Evolutionary conservation across 2,797 vertebrate species (phyloP).

Genomic region (Phylloscopus collybita): DNA sequence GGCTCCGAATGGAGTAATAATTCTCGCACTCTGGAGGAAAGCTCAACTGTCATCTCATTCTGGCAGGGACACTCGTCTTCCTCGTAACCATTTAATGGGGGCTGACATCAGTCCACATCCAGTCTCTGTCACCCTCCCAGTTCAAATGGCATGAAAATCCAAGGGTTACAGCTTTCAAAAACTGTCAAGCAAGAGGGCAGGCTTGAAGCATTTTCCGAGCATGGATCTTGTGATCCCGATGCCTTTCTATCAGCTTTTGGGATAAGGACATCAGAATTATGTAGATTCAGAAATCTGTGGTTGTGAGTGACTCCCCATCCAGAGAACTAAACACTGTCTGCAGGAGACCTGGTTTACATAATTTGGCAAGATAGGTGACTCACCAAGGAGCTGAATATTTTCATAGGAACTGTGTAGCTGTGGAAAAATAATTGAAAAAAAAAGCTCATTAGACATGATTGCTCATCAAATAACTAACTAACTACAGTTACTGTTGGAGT

Average conservation of each 20-base stretch:
- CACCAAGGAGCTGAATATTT: conserved; percentile 13
- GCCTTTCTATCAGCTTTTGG: neutral
- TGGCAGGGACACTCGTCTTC: conserved; percentile 73
- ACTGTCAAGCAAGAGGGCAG: neutral
- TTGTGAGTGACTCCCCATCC: neutral
- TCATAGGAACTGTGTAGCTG: neutral
- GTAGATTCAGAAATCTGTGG: neutral
- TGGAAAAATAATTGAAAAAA: neutral
- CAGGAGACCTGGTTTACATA: conserved; percentile 23
- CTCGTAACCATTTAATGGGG: conserved; percentile 66
- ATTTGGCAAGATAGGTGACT: conserved; percentile 26
- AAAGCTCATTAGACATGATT: neutral
- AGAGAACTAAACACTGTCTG: neutral
- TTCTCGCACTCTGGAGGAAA: conserved; percentile 49
- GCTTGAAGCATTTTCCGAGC: neutral
- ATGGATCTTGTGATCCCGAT: neutral
- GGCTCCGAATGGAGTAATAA: conserved; percentile 60
- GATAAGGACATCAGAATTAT: neutral
- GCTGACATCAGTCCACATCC: conserved; percentile 68
- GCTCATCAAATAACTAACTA: neutral
- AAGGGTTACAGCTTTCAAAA: conserved; percentile 75
- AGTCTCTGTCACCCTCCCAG: conserved; percentile 22
- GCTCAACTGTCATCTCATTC: conserved; percentile 76
- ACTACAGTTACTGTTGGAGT: neutral
- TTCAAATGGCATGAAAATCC: conserved; percentile 71